Evolutionary conservation across 2,113 vertebrate species (phyloP).

Genomic region (Gyps fulvus): DNA sequence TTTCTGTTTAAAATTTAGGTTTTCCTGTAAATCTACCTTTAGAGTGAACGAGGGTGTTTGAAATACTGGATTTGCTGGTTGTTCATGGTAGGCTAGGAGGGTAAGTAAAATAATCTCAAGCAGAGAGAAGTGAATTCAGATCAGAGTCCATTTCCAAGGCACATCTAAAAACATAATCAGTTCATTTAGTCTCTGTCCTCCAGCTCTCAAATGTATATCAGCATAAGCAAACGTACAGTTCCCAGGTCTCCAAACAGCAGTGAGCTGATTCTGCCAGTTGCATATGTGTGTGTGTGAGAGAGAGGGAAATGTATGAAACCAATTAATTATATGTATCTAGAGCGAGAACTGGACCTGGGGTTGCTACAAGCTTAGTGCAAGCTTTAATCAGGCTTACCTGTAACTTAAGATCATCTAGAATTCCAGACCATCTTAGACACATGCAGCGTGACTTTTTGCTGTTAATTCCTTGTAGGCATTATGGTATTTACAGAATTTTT

Average conservation of each 20-base stretch:
- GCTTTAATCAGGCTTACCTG: neutral
- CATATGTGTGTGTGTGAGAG: neutral
- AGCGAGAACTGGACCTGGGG: neutral
- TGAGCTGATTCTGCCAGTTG: neutral
- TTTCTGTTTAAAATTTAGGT: neutral
- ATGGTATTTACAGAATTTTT: neutral
- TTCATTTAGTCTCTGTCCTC: neutral
- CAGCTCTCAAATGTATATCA: neutral
- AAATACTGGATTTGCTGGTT: neutral
- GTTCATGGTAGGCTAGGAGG: neutral
- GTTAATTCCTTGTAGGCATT: neutral
- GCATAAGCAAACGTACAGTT: neutral
- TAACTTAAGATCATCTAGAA: neutral
- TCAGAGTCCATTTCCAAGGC: slow-evolving; percentile 21
- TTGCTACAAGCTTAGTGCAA: neutral
- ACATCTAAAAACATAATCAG: slow-evolving; percentile 4
- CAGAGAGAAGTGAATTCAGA: neutral
- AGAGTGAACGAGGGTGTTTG: neutral
- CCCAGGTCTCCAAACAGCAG: neutral
- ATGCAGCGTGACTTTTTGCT: neutral
- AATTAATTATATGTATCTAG: neutral
- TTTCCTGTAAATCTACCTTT: neutral
- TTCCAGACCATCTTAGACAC: neutral
- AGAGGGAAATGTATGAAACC: neutral
- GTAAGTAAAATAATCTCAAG: slow-evolving; percentile 2